A percentile compares a stretch with the other conserved stretches of the same genome.
Conservation (phyloP, 2,113 vertebrate genomes). For the Pteronura brasiliensis region DNA sequence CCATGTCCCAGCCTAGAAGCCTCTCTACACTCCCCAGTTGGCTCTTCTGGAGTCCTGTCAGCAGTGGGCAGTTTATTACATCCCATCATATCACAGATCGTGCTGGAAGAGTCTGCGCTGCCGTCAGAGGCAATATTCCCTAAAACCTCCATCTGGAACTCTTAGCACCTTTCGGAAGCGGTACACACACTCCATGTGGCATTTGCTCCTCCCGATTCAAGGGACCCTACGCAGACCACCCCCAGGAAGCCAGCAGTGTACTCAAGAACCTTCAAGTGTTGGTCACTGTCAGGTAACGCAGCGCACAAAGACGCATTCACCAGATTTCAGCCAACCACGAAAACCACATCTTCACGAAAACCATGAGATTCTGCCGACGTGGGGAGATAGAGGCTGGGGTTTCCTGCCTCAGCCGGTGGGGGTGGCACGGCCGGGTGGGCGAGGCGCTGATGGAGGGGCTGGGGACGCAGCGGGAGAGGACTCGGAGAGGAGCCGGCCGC, state of each 20-base stretch:
- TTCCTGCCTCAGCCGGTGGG: neutral
- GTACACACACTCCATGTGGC: neutral
- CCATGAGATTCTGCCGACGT: neutral
- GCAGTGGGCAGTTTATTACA: neutral
- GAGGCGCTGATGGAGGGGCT: fast-evolving
- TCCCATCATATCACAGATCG: neutral
- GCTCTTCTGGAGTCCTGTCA: neutral
- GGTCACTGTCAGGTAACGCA: neutral
- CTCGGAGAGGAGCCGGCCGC: neutral
- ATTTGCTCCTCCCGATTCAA: neutral
- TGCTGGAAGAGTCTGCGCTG: neutral
- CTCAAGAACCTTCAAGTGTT: neutral
- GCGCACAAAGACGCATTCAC: neutral
- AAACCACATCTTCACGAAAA: neutral
- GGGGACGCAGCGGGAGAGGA: neutral
- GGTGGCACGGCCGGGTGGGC: neutral
- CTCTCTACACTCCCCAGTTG: fast-evolving
- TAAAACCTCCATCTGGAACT: neutral
- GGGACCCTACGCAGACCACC: neutral
- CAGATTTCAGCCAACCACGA: neutral
- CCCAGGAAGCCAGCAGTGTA: neutral
- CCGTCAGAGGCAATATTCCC: neutral
- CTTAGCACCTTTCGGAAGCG: neutral
- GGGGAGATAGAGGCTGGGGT: neutral
- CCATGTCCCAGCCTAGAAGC: neutral